These are phyloP conservation scores for Acanthosoma haemorrhoidale DNA, from an alignment of 2,888 invertebrate genomes.

Conservation along the genomic window DNA sequence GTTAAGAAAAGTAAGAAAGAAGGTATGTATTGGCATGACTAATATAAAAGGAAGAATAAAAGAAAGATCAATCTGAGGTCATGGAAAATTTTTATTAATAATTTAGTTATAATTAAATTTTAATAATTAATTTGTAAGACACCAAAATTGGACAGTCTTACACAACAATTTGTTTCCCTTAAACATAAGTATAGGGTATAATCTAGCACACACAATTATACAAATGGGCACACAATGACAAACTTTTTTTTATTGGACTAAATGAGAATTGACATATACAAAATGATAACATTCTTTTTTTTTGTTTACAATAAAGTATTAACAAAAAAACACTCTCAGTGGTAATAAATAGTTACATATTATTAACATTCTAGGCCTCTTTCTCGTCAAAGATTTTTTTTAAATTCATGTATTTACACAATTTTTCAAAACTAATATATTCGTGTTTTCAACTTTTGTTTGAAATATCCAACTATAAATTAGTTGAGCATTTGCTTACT, in stretches of 20 bases:
- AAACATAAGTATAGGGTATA: constrained; percentile 9
- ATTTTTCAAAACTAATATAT: constrained; percentile 4
- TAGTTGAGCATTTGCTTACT: constrained; percentile 9
- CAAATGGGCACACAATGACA: constrained; percentile 15
- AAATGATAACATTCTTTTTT: background rate
- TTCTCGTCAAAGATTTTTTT: constrained; percentile 4
- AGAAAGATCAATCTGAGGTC: background rate
- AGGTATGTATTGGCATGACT: too few species aligned
- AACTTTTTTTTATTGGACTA: background rate
- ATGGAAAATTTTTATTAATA: constrained; percentile 25
- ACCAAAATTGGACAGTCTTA: background rate
- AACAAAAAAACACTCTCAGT: background rate
- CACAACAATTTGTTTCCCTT: constrained; percentile 18
- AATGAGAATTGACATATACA: constrained; percentile 21
- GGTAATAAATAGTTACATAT: constrained; percentile 7
- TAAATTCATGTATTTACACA: constrained; percentile 1
- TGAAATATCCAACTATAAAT: background rate
- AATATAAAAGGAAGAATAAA: too few species aligned
- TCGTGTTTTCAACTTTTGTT: background rate
- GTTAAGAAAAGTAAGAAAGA: too few species aligned
- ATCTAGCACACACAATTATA: constrained; percentile 10
- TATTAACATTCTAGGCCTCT: constrained; percentile 10
- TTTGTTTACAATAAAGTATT: background rate
- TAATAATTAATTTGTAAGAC: constrained; percentile 11
- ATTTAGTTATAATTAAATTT: constrained; percentile 19